Evolutionary conservation across 1,140 invertebrate species (phyloP).

Genomic region (Drosophila truncata): DNA sequence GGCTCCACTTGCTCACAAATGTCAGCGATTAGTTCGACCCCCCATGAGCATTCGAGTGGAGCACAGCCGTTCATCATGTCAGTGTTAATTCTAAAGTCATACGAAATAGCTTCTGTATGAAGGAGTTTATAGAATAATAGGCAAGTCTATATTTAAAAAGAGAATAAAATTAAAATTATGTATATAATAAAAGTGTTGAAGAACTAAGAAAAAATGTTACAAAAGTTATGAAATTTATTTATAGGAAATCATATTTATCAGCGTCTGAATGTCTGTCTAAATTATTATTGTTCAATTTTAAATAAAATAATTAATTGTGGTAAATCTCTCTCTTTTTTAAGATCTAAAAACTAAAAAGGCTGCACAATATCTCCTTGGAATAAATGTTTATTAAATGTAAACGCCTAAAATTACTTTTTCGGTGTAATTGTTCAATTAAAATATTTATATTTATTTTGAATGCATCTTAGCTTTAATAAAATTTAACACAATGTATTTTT

Average conservation of each 20-base stretch:
- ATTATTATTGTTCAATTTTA: neutral
- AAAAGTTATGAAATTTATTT: neutral
- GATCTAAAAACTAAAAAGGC: too few relatives aligned
- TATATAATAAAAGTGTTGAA: neutral
- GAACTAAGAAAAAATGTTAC: neutral
- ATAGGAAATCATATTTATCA: neutral
- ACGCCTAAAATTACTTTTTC: neutral
- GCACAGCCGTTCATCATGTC: neutral
- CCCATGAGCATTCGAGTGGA: conserved; percentile 11
- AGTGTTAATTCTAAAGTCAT: neutral
- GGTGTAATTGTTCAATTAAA: neutral
- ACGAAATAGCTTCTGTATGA: neutral
- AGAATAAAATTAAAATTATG: too few relatives aligned
- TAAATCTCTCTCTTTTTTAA: neutral
- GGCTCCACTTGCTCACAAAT: conserved; percentile 42
- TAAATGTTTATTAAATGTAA: neutral
- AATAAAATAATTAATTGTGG: neutral
- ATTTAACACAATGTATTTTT: neutral
- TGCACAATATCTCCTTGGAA: too few relatives aligned
- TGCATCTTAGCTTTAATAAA: neutral
- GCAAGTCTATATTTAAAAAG: neutral
- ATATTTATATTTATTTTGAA: neutral
- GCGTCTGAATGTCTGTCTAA: neutral
- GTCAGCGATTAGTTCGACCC: conserved; percentile 33
- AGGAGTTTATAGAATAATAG: too few relatives aligned